A percentile compares a stretch with the other conserved stretches of the same genome.
phyloP scores from a whole-genome alignment of 2,888 invertebrate species.

The Cheilosia soror region DNA sequence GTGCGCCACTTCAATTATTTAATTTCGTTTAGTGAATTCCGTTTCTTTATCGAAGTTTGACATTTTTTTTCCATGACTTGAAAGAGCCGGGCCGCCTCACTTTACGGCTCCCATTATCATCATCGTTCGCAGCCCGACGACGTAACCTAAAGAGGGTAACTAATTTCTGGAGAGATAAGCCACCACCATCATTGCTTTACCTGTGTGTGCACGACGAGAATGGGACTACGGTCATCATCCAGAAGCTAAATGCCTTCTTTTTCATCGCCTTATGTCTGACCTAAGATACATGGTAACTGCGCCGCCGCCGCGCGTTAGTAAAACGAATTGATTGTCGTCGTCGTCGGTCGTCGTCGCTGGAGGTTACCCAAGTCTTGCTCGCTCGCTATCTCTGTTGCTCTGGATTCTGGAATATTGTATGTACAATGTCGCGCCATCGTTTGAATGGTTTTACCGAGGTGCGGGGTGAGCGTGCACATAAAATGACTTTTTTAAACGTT shows the following conservation, averaged over 20 bases:
- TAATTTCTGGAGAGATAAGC: slow-evolving; percentile 73
- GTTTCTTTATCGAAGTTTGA: slow-evolving; percentile 74
- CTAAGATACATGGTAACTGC: slow-evolving; percentile 40
- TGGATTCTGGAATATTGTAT: background rate
- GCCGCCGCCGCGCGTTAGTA: slow-evolving; percentile 57
- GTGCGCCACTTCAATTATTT: slow-evolving; percentile 67
- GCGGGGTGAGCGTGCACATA: slow-evolving; percentile 41
- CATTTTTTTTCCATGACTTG: slow-evolving; percentile 58
- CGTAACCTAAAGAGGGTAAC: slow-evolving; percentile 70
- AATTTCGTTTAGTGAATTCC: slow-evolving; percentile 73
- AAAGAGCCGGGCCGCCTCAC: slow-evolving; percentile 67
- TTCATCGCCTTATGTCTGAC: slow-evolving; percentile 59
- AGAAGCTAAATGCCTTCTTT: slow-evolving; percentile 69
- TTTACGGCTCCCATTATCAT: slow-evolving; percentile 72
- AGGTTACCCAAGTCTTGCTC: slow-evolving; percentile 24
- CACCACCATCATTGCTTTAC: slow-evolving; percentile 44
- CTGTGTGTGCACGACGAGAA: slow-evolving; percentile 44
- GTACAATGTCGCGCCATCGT: slow-evolving; percentile 65
- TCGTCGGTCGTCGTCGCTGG: slow-evolving; percentile 51
- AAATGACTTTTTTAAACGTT: slow-evolving; percentile 72
- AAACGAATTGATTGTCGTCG: slow-evolving; percentile 68
- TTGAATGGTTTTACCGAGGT: slow-evolving; percentile 18
- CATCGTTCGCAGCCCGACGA: slow-evolving; percentile 33
- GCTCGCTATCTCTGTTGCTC: background rate
- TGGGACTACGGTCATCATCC: slow-evolving; percentile 69